Base-by-base conservation (phyloP, 2,113 vertebrate genomes). In the Formicarius rufipectus region DNA sequence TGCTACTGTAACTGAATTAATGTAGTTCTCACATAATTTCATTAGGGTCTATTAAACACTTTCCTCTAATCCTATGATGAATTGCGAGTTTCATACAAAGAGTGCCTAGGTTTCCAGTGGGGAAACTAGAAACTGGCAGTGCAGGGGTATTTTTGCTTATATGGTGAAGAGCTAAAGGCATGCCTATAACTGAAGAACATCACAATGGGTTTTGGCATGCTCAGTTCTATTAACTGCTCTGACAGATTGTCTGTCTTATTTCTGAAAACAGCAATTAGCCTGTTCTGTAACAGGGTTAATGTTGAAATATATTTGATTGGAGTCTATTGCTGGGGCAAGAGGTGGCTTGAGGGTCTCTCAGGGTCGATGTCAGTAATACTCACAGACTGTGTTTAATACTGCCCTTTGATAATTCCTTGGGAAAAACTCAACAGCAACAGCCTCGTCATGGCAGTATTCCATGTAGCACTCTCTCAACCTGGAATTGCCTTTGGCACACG, bases 401-500 rank as follows among this genome's bases (percentile, higher is more conserved):
- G 12, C 8, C 20, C 23, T 83, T 87, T 55, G 52, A 59, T 60
- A 74, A 87, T 25, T 67, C 37, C 20, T 84, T 35, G 12, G 19
- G 20, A 39, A 83, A 39, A 49, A 2, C 24, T 25, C 27, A 24
- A 23, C 19, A 66, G 28, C 37, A 45, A 9, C 6, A 62, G 14
- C 31, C n/a, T 79, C 49, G 33, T 33, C 31, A 64, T 9, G 9
- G 28, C 30, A 62, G 66, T 49, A 24, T 23, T 60, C 39, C 40
- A 33, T 14, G 52, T 9, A 71, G 10, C 49, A 25, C 28, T 58
- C 58, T 27, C 21, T 80, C 35, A 91, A 63, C 10, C 14, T 91
- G 31, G 63, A 84, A 89, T 23, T 94, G 92, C 73, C 74, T 89
- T 95, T 96, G 44, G 58, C 91, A 76, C 31, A 6, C 39, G 73